Base-by-base conservation (phyloP, 1,140 invertebrate genomes). In the Oreohelix idahoensis region DNA sequence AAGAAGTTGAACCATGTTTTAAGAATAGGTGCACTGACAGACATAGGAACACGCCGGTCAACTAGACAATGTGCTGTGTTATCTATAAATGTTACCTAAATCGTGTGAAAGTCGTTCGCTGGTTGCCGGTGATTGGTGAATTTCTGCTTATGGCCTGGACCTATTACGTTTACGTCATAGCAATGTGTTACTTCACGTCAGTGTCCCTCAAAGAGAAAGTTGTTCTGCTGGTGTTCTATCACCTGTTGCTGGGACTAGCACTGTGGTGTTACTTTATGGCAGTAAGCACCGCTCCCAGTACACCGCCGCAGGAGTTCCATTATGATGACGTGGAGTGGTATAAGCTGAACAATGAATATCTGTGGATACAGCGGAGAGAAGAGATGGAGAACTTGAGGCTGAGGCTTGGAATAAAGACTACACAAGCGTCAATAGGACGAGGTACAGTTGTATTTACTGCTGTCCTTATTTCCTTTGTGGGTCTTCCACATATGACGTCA, bases 361-460 rank as follows among this genome's bases (percentile, higher is more conserved):
- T 29, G 71, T 49, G 38, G 38, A 39, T n/a, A 35, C 71, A 39
- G 38, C 1, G 20, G 29, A 2, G n/a, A n/a, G 29, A 32, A 5
- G 63, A 66, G 63, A 66, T 66, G 63, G 63, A 66, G n/a, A 35
- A 66, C 0, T 17, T 66, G 63, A 74, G 42, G 71, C 17, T 74
- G 38, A 39, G 15, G 38, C 35, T 74, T 5, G 70, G 71, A 20
- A 74, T 74, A 1, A 74, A 74, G 38, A 74, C 71, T 15, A 42
- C 38, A 39, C 23, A 39, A 39, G 4, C 38, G 1, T 39, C 38
- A 39, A 26, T 74, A 8, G 42, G 36, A 29, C 23, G 70, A n/a
- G 71, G 42, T 39, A 74, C 2, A 42, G 23, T 35, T 29, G 26
- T 49, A 11, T 49, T 29, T 2, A 74, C 36, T 74, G 71, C 38